Evolutionary conservation across 1,140 invertebrate species (phyloP).

Genomic region (Drosophila teissieri): DNA sequence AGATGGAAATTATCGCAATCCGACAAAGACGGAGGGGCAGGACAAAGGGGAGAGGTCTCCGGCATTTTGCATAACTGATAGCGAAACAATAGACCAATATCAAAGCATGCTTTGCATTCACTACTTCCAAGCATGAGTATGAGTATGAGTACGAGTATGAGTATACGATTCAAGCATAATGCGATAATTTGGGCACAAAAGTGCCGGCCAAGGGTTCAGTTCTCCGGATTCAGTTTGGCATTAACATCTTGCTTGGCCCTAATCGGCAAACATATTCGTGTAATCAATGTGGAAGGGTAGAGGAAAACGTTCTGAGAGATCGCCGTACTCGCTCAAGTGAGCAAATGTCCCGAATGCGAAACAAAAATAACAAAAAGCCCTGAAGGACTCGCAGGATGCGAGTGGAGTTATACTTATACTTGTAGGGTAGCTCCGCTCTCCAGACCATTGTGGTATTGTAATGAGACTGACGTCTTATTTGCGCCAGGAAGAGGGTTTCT

Average conservation of each 20-base stretch:
- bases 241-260: slow-evolving; percentile 44
- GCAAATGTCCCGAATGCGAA: slow-evolving; percentile 70
- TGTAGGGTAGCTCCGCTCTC: slow-evolving; percentile 28
- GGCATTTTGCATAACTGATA: slow-evolving; percentile 79
- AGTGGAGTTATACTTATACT: neutral
- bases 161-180: slow-evolving; percentile 10
- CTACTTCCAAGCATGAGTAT: slow-evolving; percentile 11
- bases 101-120: slow-evolving; percentile 49
- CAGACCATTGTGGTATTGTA: slow-evolving; percentile 53
- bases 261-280: slow-evolving; percentile 58
- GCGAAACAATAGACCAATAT: slow-evolving; percentile 78
- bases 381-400: slow-evolving; percentile 26
- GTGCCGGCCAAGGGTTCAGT: slow-evolving; percentile 40
- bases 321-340: slow-evolving; percentile 58
- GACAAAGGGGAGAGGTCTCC: slow-evolving; percentile 33
- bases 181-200: slow-evolving; percentile 79
- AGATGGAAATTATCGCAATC: slow-evolving; percentile 76
- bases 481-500: slow-evolving; percentile 29
- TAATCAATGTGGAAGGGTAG: slow-evolving; percentile 61
- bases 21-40: slow-evolving; percentile 12
- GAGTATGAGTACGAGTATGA: neutral
- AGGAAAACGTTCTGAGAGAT: slow-evolving; percentile 22
- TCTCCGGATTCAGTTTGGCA: slow-evolving; percentile 8
- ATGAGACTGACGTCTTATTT: slow-evolving; percentile 69
- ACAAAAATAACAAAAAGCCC: slow-evolving; percentile 78